These are phyloP conservation scores for Vicugna pacos DNA, from an alignment of 2,113 vertebrate species.

Conservation along the genomic window DNA sequence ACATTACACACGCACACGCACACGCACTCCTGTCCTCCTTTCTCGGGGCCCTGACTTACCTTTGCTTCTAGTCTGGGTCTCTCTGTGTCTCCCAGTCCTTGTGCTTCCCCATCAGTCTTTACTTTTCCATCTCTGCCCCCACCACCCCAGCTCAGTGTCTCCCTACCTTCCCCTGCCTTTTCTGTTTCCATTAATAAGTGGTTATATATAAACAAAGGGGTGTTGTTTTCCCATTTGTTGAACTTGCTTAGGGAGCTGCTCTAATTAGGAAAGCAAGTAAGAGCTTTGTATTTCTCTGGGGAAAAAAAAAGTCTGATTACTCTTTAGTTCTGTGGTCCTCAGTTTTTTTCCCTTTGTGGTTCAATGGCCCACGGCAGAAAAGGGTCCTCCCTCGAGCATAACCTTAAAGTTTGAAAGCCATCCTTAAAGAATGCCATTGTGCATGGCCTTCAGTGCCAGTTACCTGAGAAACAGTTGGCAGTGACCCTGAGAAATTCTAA, in stretches of 20 bases:
- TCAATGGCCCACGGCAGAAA: slow-evolving; percentile 43
- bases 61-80: not conserved
- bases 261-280: slow-evolving; percentile 64
- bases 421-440: slow-evolving; percentile 74
- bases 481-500: slow-evolving; percentile 76
- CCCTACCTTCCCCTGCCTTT: not conserved
- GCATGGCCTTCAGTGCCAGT: slow-evolving; percentile 17
- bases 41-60: not conserved
- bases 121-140: not conserved
- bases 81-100: not conserved
- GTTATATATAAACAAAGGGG: slow-evolving; percentile 61
- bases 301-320: slow-evolving; percentile 27
- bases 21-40: not conserved
- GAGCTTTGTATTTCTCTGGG: slow-evolving; percentile 68
- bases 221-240: slow-evolving; percentile 67
- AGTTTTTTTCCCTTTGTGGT: slow-evolving; percentile 11
- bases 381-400: slow-evolving; percentile 7
- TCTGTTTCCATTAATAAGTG: slow-evolving; percentile 57
- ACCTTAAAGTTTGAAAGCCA: slow-evolving; percentile 33
- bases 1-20: not conserved
- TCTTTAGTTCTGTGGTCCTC: slow-evolving; percentile 56
- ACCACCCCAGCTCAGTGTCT: not conserved
- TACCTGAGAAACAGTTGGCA: slow-evolving; percentile 69
- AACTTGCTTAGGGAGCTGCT: slow-evolving; percentile 54
- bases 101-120: not conserved